phyloP scores from a whole-genome alignment of 1,140 invertebrate species.

The Aradophagus sp. region DNA sequence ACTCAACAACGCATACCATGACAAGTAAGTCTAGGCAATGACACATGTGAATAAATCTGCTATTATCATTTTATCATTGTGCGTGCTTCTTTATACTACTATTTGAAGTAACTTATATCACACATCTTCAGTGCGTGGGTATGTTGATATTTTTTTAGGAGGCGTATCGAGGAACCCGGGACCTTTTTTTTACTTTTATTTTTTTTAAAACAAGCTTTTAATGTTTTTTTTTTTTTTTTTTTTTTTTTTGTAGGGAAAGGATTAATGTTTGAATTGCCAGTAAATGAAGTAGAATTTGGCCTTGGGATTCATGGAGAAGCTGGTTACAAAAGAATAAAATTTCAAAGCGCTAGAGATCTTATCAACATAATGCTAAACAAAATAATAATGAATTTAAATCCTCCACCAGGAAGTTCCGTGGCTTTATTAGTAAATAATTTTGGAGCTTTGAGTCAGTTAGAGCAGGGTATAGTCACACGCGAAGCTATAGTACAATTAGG shows the following conservation, averaged over 20 bases:
- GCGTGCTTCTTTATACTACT: too few species aligned
- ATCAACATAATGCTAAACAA: constrained; percentile 74
- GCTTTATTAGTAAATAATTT: constrained; percentile 87
- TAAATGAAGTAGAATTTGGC: constrained; percentile 86
- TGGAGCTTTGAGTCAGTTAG: constrained; percentile 84
- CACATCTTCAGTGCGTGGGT: too few species aligned
- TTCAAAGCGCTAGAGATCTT: constrained; percentile 74
- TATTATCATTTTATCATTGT: too few species aligned
- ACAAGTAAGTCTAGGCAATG: too few species aligned
- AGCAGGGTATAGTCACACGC: constrained; percentile 83
- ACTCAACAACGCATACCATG: too few species aligned
- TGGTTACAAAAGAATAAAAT: constrained; percentile 82
- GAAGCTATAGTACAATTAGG: constrained; percentile 81
- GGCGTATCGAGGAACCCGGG: too few species aligned
- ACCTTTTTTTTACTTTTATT: too few species aligned
- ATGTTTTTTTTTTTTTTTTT: too few species aligned
- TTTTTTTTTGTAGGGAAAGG: constrained; percentile 73
- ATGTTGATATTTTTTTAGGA: too few species aligned
- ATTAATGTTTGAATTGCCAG: constrained; percentile 80
- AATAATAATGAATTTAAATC: constrained; percentile 73
- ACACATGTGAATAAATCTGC: too few species aligned
- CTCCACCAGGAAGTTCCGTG: constrained; percentile 76
- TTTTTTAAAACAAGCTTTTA: too few species aligned
- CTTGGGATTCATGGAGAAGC: constrained; percentile 91
- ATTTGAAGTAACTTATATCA: too few species aligned